A percentile compares a stretch with the other conserved stretches of the same genome.
phyloP scores from a whole-genome alignment of 2,113 vertebrate species.

The Ginglymostoma cirratum region DNA sequence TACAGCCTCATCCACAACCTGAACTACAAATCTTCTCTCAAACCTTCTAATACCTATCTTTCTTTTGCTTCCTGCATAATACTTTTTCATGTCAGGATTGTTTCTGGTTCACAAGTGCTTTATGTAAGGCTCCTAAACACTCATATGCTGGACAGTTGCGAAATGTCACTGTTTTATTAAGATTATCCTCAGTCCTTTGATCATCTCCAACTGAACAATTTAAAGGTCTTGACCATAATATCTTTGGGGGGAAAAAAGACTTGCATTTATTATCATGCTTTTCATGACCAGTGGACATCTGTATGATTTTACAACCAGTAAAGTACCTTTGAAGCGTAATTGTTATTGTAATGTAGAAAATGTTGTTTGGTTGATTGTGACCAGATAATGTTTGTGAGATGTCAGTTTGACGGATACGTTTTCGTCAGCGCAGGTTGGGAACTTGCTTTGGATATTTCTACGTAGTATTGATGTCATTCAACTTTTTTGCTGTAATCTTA shows the following conservation, averaged over 20 bases:
- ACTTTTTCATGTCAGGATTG: neutral
- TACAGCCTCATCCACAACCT: too few species aligned
- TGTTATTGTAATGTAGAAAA: too few species aligned
- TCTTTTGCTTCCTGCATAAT: neutral
- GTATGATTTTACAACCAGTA: too few species aligned
- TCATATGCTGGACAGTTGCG: neutral
- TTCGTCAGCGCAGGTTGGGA: too few species aligned
- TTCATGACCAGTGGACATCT: too few species aligned
- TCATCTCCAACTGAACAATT: neutral
- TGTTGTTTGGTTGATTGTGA: neutral
- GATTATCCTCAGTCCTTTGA: neutral
- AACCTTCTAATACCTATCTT: neutral
- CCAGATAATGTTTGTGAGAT: too few species aligned
- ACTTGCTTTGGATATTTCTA: neutral
- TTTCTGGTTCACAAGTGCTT: neutral
- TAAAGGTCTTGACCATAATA: neutral
- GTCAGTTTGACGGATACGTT: too few species aligned
- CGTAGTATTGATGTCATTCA: too few species aligned
- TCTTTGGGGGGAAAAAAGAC: neutral
- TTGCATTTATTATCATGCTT: too few species aligned
- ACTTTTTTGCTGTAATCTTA: neutral
- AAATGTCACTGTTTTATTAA: neutral
- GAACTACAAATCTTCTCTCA: too few species aligned
- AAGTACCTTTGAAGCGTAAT: too few species aligned
- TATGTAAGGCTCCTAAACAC: neutral